These are phyloP conservation scores for Leucophenga montana DNA, from an alignment of 2,888 invertebrate species.

Conservation along the genomic window DNA sequence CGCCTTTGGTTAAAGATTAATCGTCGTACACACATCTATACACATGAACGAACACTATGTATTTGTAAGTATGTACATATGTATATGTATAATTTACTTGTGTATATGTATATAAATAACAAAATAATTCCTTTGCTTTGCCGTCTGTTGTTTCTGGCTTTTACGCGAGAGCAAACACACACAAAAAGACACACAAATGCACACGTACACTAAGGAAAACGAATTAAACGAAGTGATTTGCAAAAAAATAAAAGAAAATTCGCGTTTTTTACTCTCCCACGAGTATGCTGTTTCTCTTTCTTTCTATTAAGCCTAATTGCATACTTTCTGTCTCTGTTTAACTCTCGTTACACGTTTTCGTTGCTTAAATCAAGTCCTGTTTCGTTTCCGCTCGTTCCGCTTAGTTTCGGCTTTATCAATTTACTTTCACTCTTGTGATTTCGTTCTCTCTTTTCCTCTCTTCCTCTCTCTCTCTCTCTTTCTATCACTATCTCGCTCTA, in stretches of 20 bases:
- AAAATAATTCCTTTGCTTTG: slow-evolving; percentile 64
- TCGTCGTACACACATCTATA: slow-evolving; percentile 8
- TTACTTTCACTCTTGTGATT: slow-evolving; percentile 36
- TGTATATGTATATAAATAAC: slow-evolving; percentile 40
- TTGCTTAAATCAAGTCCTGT: neutral
- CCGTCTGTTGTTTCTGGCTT: neutral
- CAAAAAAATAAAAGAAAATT: slow-evolving; percentile 9
- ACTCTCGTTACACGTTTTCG: neutral
- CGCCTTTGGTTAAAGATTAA: neutral
- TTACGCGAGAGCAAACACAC: neutral
- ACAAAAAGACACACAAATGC: neutral
- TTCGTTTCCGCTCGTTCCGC: neutral
- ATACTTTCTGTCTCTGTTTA: neutral
- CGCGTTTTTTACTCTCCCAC: neutral
- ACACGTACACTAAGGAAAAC: neutral
- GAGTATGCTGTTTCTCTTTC: neutral
- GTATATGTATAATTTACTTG: slow-evolving; percentile 21
- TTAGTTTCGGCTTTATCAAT: slow-evolving; percentile 1
- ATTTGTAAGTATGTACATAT: neutral
- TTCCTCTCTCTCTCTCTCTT: slow-evolving; percentile 43
- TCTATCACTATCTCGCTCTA: slow-evolving; percentile 23
- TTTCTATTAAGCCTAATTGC: neutral
- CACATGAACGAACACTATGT: neutral
- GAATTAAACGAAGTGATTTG: slow-evolving; percentile 9
- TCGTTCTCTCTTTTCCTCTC: slow-evolving; percentile 37